These are phyloP conservation scores for Mystacides longicornis DNA, from an alignment of 2,888 invertebrate species.

Conservation along the genomic window DNA sequence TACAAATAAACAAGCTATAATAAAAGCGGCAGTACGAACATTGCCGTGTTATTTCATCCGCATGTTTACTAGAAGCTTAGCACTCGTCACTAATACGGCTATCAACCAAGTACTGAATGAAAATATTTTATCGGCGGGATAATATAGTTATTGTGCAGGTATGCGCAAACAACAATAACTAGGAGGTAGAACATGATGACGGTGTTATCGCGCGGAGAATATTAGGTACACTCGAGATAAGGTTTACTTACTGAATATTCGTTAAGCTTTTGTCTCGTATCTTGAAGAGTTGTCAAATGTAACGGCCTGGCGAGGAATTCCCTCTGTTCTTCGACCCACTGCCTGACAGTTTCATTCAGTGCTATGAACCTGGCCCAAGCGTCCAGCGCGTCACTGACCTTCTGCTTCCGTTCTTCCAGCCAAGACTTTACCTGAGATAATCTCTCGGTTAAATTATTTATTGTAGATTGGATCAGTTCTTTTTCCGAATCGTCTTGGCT, in stretches of 20 bases:
- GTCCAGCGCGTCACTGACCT: slow-evolving; percentile 80
- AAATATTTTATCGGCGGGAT: slow-evolving; percentile 7
- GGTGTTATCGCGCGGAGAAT: slow-evolving; percentile 9
- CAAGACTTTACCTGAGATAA: slow-evolving; percentile 68
- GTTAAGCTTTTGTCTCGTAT: slow-evolving; percentile 77
- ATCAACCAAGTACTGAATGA: neutral
- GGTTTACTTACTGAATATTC: slow-evolving; percentile 65
- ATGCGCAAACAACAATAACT: too few species aligned
- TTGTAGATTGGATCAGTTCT: slow-evolving; percentile 64
- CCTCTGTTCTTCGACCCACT: slow-evolving; percentile 78
- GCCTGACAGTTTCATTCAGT: slow-evolving; percentile 71
- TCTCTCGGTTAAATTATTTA: slow-evolving; percentile 70
- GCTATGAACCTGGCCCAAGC: slow-evolving; percentile 82
- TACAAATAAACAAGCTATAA: neutral
- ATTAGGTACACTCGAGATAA: slow-evolving; percentile 1
- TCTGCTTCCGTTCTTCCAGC: slow-evolving; percentile 76
- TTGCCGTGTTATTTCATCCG: neutral
- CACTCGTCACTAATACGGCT: neutral
- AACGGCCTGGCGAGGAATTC: slow-evolving; percentile 72
- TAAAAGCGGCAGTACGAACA: neutral
- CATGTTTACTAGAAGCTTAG: neutral
- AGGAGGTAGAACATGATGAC: neutral
- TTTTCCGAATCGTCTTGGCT: slow-evolving; percentile 72
- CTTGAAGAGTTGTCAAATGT: slow-evolving; percentile 67
- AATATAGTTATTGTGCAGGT: neutral